phyloP scores from a whole-genome alignment of 2,888 invertebrate species.

The Sesia apiformis region DNA sequence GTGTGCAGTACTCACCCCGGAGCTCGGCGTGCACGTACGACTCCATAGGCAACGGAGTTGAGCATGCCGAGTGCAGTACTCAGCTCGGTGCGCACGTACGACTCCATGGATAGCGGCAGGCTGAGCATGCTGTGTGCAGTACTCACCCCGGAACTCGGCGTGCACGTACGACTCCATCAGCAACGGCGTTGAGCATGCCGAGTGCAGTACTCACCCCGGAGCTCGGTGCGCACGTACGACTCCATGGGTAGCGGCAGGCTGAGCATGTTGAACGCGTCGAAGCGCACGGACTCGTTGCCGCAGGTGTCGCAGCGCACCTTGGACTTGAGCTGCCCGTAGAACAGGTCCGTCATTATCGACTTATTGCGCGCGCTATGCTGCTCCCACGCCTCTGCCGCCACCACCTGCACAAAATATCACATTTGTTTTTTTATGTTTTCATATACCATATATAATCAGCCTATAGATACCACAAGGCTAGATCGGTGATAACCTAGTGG shows the following conservation, averaged over 20 bases:
- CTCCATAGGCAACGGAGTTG: no score
- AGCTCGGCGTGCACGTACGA: no score
- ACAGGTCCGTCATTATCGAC: conserved; percentile 91
- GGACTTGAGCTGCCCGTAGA: conserved; percentile 94
- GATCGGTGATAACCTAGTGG: neutral
- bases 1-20: no score
- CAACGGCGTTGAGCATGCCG: conserved; percentile 9
- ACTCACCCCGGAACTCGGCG: conserved; percentile 81
- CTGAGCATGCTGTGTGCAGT: conserved; percentile 72
- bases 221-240: conserved; percentile 84
- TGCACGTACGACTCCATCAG: conserved; percentile 87
- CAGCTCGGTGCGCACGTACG: no score
- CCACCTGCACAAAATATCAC: conserved; percentile 31
- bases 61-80: no score
- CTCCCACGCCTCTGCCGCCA: conserved; percentile 87
- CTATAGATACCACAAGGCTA: neutral
- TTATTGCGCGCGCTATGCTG: conserved; percentile 87
- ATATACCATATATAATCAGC: neutral
- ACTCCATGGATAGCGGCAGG: no score
- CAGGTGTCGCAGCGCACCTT: conserved; percentile 89
- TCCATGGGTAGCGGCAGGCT: conserved; percentile 94
- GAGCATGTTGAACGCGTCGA: conserved; percentile 94
- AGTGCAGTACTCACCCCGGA: conserved; percentile 83
- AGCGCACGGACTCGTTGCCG: conserved; percentile 87
- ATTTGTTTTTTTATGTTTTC: neutral